Base-by-base conservation (phyloP, 2,888 invertebrate species). In the Drosophila kambysellisi region DNA sequence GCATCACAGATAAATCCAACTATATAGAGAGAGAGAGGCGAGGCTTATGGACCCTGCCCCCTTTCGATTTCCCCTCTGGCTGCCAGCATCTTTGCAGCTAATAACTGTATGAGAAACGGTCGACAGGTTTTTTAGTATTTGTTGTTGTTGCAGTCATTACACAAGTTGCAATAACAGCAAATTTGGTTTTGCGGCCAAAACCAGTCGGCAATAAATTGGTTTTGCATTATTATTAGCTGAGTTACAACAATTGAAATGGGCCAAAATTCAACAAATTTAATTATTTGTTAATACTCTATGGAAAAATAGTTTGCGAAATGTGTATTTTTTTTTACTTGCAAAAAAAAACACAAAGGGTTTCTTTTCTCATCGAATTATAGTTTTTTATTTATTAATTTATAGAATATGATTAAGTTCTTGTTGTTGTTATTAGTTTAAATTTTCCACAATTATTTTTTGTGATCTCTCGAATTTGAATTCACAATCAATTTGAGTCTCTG, bases 41-140 rank as follows among this genome's bases (percentile, higher is more conserved):
- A 43, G 57, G 41, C 43, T 48, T 29, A 41, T 41, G 15, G 17
- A 29, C 33, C 29, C 25, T 20, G 15, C 11, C 50, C 12, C n/a
- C 11, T 25, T 20, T 7, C 46, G 20, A 46, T 20, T 20, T 46
- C 8, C 20, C 20, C 46, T n/a, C 17, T 15, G 15, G n/a, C 33
- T 2, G 0, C 12, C 54, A 67, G 56, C 61, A 52, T 53, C 43
- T 64, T 6, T 30, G 32, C 8, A 37, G 15, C 62, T 73, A 30
- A 15, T 74, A 79, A 74, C 79, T 54, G 79, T 78, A 48, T 62
- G 41, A 15, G 57, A 52, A 62, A 58, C 61, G 33, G 69, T 59
- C 5, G 50, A 32, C 53, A 46, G 25, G 17, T 35, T 65, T 35
- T 65, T 30, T 12, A 29, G 29, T 30, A 4, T 57, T 61, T 72